Evolutionary conservation across 2,797 vertebrate species (phyloP), one percentile per base, ranked within the genome.

Genomic region (Melanogrammus aeglefinus): DNA sequence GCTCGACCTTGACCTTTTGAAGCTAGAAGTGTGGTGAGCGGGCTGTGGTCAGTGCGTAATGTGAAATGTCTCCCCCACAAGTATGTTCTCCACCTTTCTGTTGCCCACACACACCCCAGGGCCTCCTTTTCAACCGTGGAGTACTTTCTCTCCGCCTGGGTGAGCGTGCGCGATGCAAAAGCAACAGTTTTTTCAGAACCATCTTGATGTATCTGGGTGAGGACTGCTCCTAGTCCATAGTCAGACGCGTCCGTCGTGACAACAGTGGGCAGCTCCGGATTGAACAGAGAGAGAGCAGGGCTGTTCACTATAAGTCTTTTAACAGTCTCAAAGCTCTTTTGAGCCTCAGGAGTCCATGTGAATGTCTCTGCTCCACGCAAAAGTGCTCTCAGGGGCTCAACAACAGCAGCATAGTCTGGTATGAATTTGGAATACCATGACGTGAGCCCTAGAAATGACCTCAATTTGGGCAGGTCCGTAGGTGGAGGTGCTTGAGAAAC

Each of bases 401-500:
- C 31, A 1, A 77, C 24, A 33, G 75, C 51, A 0, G 63, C 44
- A 29, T 74, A 79, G 31, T 77, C 76, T 10, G 77, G 73, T n/a
- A 79, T 72, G 6, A 75, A 82, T 44, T 79, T 84, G 7, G 12
- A n/a, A 51, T 77, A 77, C 79, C 74, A 75, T 4, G 8, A 9
- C 0, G 57, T 36, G 0, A 73, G 33, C 8, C 74, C 16, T 3
- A 79, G 57, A 36, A 78, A 81, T 29, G 71, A 75, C 18, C 2
- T 29, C 36, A 79, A 47, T 0, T 38, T 21, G 9, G 33, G 12
- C 13, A 70, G 24, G 44, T 79, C 75, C 21, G 44, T 41, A 6
- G 72, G 73, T 8, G 44, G 36, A 4, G 47, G 76, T 38, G 47
- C 70, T 18, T 51, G 12, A 1, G 33, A 21, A 3, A 78, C 74